A percentile compares a stretch with the other conserved stretches of the same genome.
These are phyloP conservation scores for Monoplex corrugatus DNA, from an alignment of 2,888 invertebrate species.

Conservation along the genomic window DNA sequence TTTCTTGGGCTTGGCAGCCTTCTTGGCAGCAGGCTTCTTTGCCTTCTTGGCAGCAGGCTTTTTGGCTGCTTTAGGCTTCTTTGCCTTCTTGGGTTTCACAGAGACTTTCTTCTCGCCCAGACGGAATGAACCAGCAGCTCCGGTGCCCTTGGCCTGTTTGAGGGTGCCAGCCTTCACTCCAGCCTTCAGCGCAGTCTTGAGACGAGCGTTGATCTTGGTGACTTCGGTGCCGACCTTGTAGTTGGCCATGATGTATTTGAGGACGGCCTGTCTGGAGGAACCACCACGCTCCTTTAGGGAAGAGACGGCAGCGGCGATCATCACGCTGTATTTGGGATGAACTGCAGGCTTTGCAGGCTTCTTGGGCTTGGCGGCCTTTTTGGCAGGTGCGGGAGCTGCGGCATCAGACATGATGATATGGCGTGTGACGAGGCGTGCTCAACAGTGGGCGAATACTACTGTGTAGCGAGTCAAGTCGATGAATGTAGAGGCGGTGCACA, in stretches of 20 bases:
- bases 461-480: too few species aligned
- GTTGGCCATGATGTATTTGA: conserved; percentile 79
- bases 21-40: too few species aligned
- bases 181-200: conserved; percentile 74
- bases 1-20: too few species aligned
- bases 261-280: conserved; percentile 82
- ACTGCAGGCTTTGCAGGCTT: conserved; percentile 72
- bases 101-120: conserved; percentile 59
- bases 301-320: conserved; percentile 81
- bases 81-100: conserved; percentile 40
- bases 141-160: conserved; percentile 69
- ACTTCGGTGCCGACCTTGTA: conserved; percentile 50
- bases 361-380: conserved; percentile 60
- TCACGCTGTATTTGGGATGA: conserved; percentile 81
- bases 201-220: conserved; percentile 68
- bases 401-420: conserved; percentile 16
- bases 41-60: too few species aligned
- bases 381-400: background rate
- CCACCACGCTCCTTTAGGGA: conserved; percentile 82
- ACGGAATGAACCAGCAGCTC: conserved; percentile 60
- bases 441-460: too few species aligned
- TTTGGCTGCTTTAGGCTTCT: conserved; percentile 36
- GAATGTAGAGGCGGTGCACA: too few species aligned
- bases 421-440: background rate
- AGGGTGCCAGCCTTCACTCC: conserved; percentile 71